These are phyloP conservation scores for Orgyia antiqua DNA, from an alignment of 2,888 invertebrate species.

Conservation along the genomic window DNA sequence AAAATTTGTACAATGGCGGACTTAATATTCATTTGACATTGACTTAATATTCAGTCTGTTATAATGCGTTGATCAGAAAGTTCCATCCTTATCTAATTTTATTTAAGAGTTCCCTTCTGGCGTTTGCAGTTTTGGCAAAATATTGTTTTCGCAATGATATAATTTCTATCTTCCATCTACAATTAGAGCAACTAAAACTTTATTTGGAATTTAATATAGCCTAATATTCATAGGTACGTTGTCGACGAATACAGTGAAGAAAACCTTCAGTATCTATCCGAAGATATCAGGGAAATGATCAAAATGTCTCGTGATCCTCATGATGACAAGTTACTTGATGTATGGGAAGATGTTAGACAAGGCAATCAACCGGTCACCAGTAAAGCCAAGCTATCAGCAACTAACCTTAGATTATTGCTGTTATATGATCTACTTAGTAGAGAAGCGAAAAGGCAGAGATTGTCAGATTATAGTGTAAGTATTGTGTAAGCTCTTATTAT, in stretches of 20 bases:
- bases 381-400: constrained; percentile 76
- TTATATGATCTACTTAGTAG: constrained; percentile 82
- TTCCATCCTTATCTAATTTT: too few relatives aligned
- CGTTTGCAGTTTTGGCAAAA: too few relatives aligned
- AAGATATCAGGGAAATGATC: constrained; percentile 61
- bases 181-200: too few relatives aligned
- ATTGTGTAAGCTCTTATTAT: too few relatives aligned
- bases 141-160: too few relatives aligned
- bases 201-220: too few relatives aligned
- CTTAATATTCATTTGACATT: too few relatives aligned
- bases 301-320: constrained; percentile 55
- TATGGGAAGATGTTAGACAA: constrained; percentile 53
- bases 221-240: constrained; percentile 3
- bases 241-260: constrained; percentile 52
- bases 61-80: too few relatives aligned
- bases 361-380: constrained; percentile 47
- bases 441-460: constrained; percentile 80
- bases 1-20: too few relatives aligned
- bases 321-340: constrained; percentile 55
- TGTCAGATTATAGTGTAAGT: constrained; percentile 80
- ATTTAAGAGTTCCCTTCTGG: too few relatives aligned
- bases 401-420: constrained; percentile 78
- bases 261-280: constrained; percentile 61
- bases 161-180: too few relatives aligned
- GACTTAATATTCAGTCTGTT: too few relatives aligned